Evolutionary conservation across 2,113 vertebrate species (phyloP).

Genomic region (Nothocercus julius): DNA sequence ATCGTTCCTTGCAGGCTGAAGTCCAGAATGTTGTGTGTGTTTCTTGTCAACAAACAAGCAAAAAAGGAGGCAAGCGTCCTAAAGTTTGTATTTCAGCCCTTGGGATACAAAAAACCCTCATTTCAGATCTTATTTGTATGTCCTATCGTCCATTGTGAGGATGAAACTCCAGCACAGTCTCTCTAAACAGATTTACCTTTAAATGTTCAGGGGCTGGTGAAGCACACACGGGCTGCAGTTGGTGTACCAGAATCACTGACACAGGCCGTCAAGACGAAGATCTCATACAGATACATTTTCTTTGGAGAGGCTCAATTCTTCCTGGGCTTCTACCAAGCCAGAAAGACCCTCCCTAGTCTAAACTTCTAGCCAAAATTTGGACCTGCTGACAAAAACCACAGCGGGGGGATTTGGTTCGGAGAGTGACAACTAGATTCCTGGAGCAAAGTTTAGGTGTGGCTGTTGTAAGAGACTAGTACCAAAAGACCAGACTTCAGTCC

Average conservation of each 20-base stretch:
- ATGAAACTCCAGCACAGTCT: neutral
- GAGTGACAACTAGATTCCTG: neutral
- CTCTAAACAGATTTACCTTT: neutral
- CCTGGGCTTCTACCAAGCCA: neutral
- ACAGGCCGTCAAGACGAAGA: neutral
- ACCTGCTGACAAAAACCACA: neutral
- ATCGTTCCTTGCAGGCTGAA: neutral
- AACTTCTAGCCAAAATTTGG: neutral
- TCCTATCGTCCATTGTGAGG: neutral
- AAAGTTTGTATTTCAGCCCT: conserved; percentile 31
- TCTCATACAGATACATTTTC: neutral
- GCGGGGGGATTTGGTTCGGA: neutral
- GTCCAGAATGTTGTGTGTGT: neutral
- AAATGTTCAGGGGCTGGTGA: neutral
- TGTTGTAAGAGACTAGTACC: neutral
- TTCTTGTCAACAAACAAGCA: neutral
- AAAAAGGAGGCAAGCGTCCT: neutral
- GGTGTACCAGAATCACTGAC: neutral
- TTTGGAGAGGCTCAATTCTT: neutral
- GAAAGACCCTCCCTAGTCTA: neutral
- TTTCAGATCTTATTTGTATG: conserved; percentile 21
- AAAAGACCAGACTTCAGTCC: neutral
- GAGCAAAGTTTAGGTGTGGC: neutral
- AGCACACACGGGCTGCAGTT: neutral
- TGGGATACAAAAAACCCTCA: neutral